Evolutionary conservation across 2,113 vertebrate genomes (phyloP).

Genomic region (Damaliscus lunatus): DNA sequence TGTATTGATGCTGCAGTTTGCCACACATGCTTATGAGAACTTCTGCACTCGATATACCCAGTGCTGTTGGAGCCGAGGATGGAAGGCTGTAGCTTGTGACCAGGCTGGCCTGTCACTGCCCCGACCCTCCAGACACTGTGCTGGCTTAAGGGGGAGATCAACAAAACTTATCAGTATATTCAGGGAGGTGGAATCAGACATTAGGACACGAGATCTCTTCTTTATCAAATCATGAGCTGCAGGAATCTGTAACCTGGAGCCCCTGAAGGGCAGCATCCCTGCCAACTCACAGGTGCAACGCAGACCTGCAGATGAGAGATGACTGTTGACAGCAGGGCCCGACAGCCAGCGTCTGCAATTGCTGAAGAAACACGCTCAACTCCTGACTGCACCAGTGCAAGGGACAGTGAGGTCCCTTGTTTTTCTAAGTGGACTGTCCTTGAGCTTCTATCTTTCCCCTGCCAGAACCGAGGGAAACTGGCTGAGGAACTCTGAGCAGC

Average conservation of each 20-base stretch:
- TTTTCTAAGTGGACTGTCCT: too few relatives aligned
- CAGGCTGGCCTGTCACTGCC: not conserved
- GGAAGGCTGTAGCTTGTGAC: not conserved
- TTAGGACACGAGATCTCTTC: not conserved
- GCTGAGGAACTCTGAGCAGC: not conserved
- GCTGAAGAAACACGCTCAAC: not conserved
- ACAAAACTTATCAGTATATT: not conserved
- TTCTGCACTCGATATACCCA: accelerated
- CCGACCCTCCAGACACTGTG: not conserved
- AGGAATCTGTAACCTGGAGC: not conserved
- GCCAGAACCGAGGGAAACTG: not conserved
- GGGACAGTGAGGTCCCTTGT: not conserved
- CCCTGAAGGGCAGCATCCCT: too few relatives aligned
- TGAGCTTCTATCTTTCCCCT: not conserved
- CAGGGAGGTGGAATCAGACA: not conserved
- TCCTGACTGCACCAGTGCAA: not conserved
- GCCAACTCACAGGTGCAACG: too few relatives aligned
- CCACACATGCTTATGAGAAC: not conserved
- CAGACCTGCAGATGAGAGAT: not conserved
- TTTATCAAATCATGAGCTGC: not conserved
- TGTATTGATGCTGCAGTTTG: not conserved
- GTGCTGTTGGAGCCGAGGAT: not conserved
- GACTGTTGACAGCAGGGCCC: too few relatives aligned
- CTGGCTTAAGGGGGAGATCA: not conserved
- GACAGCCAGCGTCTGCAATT: not conserved